Conservation (phyloP, 2,113 vertebrate species). For the Poeciliopsis turrubarensis region DNA sequence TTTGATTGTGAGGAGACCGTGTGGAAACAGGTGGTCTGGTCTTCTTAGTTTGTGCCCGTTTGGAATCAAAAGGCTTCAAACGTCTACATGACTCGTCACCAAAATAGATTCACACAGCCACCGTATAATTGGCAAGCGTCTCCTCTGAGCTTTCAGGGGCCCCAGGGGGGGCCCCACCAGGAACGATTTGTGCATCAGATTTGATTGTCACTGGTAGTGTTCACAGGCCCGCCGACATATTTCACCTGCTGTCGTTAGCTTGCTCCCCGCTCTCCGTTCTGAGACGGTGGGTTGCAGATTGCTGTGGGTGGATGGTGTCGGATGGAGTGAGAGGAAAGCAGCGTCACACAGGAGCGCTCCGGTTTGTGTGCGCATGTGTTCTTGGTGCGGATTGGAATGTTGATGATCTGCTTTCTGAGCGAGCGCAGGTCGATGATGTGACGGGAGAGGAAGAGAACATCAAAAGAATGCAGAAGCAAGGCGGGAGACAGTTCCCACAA, state of each 20-base stretch:
- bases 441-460: background rate
- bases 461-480: background rate
- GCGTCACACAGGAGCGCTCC: constrained; percentile 45
- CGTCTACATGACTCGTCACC: background rate
- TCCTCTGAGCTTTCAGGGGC: background rate
- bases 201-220: constrained; percentile 3
- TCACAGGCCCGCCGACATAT: background rate
- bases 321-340: constrained; percentile 47
- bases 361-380: constrained; percentile 4
- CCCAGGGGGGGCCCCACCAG: no score
- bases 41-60: background rate
- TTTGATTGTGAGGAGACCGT: background rate
- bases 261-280: constrained; percentile 25
- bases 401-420: background rate
- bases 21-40: background rate
- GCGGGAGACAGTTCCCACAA: no score
- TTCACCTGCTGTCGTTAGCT: constrained; percentile 14
- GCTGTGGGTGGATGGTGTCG: constrained; percentile 66
- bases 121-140: background rate
- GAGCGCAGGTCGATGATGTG: background rate
- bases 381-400: background rate
- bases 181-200: constrained; percentile 4
- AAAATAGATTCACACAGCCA: background rate
- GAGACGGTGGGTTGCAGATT: constrained; percentile 55
- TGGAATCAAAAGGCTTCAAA: background rate